Evolutionary conservation across 2,888 invertebrate species (phyloP), one percentile per base, ranked within the genome.

Genomic region (Euproctis similis): DNA sequence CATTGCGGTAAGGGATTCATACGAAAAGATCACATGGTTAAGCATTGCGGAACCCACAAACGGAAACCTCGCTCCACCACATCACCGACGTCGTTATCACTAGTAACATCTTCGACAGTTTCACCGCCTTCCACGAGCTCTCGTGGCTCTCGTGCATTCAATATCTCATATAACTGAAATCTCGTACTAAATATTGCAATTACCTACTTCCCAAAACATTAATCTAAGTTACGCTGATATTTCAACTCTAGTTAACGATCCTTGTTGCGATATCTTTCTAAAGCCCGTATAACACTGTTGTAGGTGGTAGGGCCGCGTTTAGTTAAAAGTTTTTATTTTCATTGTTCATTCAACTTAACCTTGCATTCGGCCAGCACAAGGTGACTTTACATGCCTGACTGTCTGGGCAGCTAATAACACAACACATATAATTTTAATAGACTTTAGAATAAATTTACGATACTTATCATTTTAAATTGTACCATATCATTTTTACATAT

Each of bases 11-110:
- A 95, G 72, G 93, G 94, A 27, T 96, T 96, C 73, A 94, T 94
- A 53, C 88, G 95, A 46, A 93, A 94, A 74, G 95, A 96, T 77
- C 95, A 95, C 74, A 93, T 95, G 94, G 87, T 93, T 45, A 95
- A 95, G 70, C 95, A 95, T 70, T 86, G 88, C 49, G 92, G 92
- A 50, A 94, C 93, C 28, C 95, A 95, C 76, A 90, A 88, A 64
- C 90, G 89, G 57, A 78, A 69, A 39, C 59, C 71, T 32, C 74
- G 80, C 32, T 52, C 73, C 19, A 59, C 72, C 2, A 49, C 66
- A n/a, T 56, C 68, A n/a, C 58, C 67, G 13, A 49, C 63, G 11
- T 59, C 75, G 13, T 55, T 70, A 17, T 52, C 68, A 2, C 18
- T 40, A 24, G 39, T 43, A 29, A 52, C 72, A 9, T 59, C 70